Conservation (phyloP, 2,113 vertebrate species). For the Equus quagga region DNA sequence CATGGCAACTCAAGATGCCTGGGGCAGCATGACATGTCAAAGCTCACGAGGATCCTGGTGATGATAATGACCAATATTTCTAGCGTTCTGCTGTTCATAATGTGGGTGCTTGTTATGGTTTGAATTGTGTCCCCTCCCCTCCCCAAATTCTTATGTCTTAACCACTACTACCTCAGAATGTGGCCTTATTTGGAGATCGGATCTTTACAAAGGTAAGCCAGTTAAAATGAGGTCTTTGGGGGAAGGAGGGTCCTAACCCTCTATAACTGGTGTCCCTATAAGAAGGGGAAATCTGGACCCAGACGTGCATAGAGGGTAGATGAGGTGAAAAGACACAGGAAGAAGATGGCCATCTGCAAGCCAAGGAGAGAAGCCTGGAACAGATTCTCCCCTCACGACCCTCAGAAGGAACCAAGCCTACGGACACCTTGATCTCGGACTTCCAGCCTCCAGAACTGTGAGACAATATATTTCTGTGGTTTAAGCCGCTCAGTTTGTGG, state of each 20-base stretch:
- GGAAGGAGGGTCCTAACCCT: neutral
- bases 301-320: neutral
- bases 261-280: neutral
- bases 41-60: neutral
- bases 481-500: neutral
- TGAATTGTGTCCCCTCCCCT: neutral
- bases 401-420: neutral
- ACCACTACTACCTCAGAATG: neutral
- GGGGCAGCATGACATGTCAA: neutral
- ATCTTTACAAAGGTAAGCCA: neutral
- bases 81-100: neutral
- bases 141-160: neutral
- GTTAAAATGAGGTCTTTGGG: neutral
- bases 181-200: neutral
- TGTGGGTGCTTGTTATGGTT: neutral
- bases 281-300: neutral
- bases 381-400: too few species aligned
- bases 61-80: neutral
- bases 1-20: constrained; percentile 30
- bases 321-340: neutral
- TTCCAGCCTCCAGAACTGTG: neutral
- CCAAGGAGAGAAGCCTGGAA: neutral
- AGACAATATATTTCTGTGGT: neutral
- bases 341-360: neutral
- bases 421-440: neutral